Conservation (phyloP, 2,113 vertebrate species). For the Paramisgurnus dabryanus region DNA sequence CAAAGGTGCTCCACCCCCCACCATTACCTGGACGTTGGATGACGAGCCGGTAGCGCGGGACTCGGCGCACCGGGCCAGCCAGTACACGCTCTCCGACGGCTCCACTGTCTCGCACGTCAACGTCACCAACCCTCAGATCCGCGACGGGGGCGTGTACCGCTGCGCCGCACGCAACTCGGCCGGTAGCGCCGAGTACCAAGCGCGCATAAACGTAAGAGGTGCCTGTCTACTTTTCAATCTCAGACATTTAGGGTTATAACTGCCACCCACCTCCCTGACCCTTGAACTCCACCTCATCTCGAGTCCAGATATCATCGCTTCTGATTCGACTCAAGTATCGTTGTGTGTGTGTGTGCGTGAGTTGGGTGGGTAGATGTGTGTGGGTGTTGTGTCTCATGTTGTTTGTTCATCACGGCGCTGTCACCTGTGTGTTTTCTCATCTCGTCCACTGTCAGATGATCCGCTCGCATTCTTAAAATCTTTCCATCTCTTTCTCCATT, state of each 20-base stretch:
- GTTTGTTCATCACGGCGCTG: conserved; percentile 23
- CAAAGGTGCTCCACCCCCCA: conserved; percentile 94
- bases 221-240: conserved; percentile 99
- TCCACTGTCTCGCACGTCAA: conserved; percentile 97
- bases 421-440: conserved; percentile 25
- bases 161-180: conserved; percentile 98
- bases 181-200: conserved; percentile 99
- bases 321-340: conserved; percentile 17
- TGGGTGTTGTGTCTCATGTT: conserved; percentile 32
- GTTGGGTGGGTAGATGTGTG: conserved; percentile 29
- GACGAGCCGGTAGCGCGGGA: conserved; percentile 92
- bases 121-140: conserved; percentile 92
- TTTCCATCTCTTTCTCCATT: conserved; percentile 20
- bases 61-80: conserved; percentile 86
- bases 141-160: conserved; percentile 97
- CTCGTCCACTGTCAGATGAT: background rate
- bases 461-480: background rate
- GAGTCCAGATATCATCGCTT: conserved; percentile 48
- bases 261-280: conserved; percentile 64
- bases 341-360: conserved; percentile 12
- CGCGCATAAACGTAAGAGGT: conserved; percentile 99
- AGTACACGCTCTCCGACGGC: conserved; percentile 94
- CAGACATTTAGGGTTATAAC: conserved; percentile 86
- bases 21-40: conserved; percentile 95
- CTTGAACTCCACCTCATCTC: conserved; percentile 25